Conservation (phyloP, 2,797 vertebrate genomes). For the Pagetopsis macropterus region DNA sequence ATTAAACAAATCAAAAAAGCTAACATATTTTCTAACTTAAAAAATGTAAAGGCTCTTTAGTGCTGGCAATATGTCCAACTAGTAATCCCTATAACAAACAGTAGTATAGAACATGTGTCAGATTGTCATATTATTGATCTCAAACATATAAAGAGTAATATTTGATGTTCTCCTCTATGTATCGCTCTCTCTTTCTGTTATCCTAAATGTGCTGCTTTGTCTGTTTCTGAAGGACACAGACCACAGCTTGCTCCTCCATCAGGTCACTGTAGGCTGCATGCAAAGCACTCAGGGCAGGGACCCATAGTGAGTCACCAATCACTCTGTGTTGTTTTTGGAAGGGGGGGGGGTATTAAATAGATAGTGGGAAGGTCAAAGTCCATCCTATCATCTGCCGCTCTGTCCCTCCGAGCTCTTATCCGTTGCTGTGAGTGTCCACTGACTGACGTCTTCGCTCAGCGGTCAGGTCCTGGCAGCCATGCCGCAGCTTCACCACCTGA, state of each 20-base stretch:
- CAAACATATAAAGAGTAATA: neutral
- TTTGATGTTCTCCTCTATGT: neutral
- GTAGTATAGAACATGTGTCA: neutral
- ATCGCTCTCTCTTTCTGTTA: constrained; percentile 10
- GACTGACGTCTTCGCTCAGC: constrained; percentile 77
- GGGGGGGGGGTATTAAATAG: constrained; percentile 49
- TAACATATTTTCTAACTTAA: no score
- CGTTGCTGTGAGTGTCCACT: constrained; percentile 80
- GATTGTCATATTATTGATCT: neutral
- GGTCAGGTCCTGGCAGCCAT: constrained; percentile 78
- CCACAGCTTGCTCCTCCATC: constrained; percentile 54
- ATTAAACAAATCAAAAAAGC: no score
- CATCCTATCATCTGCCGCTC: constrained; percentile 63
- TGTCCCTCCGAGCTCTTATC: constrained; percentile 82
- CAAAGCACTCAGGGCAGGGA: constrained; percentile 55
- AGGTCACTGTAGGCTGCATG: constrained; percentile 46
- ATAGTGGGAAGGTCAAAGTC: constrained; percentile 83
- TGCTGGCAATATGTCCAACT: neutral
- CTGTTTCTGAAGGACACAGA: constrained; percentile 68
- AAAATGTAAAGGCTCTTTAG: neutral
- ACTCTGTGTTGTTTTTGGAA: constrained; percentile 51
- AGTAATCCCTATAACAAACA: neutral
- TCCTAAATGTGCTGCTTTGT: constrained; percentile 9
- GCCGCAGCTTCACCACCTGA: constrained; percentile 82
- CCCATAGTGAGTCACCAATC: constrained; percentile 56